Evolutionary conservation across 2,113 vertebrate species (phyloP), one percentile per base, ranked within the genome.

Genomic region (Tetrao urogallus): DNA sequence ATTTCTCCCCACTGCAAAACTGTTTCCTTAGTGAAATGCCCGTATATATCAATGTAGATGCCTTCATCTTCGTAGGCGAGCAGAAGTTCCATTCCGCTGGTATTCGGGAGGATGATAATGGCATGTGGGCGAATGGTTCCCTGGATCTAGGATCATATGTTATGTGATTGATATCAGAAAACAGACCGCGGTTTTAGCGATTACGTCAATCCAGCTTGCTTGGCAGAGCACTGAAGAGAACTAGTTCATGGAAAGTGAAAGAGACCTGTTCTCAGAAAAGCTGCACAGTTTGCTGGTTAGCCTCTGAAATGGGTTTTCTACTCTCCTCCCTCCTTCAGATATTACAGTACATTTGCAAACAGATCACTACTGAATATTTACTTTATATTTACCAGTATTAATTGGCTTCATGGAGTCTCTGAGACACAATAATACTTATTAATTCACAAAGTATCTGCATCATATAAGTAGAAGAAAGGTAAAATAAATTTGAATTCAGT

Each of bases 1-100:
- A 99, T 99, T 97, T 99, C 99, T 52, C 98, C 99, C 99, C 99
- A 99, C 94, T 99, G 99, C 38, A 99, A 96, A 92, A 99, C 98
- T 6, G 98, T 98, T 88, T 99, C 99, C 97, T 99, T 99, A 95
- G 99, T 99, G 98, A 99, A 98, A 65, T 98, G 98, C 43, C 99
- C 99, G 20, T 99, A 99, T 77, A 98, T 99, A 97, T 99, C 98
- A 36, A 99, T 98, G 89, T 99, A 99, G 94, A 99, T 98, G 30
- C 98, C 98, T 98, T 99, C 99, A 66, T 99, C 98, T 92, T 99
- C 99, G 11, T 99, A 99, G 94, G 99, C 98, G 58, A 99, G 98
- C 95, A 99, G 97, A 72, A 99, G 98, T 96, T 99, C 99, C 91
- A 98, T 98, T 94, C 99, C 99, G 1, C 98, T 98, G 80, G 98